These are phyloP conservation scores for Parotocinclus haroldoi DNA, from an alignment of 2,797 vertebrate species.

Conservation along the genomic window DNA sequence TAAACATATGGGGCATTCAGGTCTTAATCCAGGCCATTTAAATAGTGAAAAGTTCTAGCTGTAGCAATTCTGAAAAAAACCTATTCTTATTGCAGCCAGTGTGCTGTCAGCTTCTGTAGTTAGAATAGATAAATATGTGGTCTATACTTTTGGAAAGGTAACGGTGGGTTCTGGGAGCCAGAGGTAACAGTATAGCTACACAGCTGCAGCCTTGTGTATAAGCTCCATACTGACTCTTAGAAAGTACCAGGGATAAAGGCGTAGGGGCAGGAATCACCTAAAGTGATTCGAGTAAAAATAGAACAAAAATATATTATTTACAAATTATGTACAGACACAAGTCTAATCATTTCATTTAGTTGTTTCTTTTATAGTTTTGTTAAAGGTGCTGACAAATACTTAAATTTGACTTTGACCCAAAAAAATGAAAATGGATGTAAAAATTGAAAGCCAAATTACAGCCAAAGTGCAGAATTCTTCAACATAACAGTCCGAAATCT, in stretches of 20 bases:
- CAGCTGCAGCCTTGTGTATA: slow-evolving; percentile 71
- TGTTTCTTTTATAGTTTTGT: too few species aligned
- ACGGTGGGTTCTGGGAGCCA: slow-evolving; percentile 66
- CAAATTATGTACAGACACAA: too few species aligned
- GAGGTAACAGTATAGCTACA: slow-evolving; percentile 71
- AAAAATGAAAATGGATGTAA: too few species aligned
- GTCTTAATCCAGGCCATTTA: not conserved
- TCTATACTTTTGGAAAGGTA: slow-evolving; percentile 69
- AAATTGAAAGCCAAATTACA: too few species aligned
- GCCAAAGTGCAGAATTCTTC: too few species aligned
- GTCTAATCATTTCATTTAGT: not conserved
- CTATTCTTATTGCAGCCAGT: slow-evolving; percentile 4
- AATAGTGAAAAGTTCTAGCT: not conserved
- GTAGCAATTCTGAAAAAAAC: not conserved
- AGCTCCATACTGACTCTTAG: slow-evolving; percentile 42
- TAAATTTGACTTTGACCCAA: too few species aligned
- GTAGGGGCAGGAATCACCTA: too few species aligned
- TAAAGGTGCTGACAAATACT: too few species aligned
- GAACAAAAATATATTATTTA: too few species aligned
- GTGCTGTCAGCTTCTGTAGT: slow-evolving; percentile 11
- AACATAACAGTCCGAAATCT: too few species aligned
- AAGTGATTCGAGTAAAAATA: too few species aligned
- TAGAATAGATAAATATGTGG: slow-evolving; percentile 58
- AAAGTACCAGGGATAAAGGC: slow-evolving; percentile 15
- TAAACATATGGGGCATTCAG: slow-evolving; percentile 14